Conservation (phyloP, 2,113 vertebrate species). For the Rhineura floridana region DNA sequence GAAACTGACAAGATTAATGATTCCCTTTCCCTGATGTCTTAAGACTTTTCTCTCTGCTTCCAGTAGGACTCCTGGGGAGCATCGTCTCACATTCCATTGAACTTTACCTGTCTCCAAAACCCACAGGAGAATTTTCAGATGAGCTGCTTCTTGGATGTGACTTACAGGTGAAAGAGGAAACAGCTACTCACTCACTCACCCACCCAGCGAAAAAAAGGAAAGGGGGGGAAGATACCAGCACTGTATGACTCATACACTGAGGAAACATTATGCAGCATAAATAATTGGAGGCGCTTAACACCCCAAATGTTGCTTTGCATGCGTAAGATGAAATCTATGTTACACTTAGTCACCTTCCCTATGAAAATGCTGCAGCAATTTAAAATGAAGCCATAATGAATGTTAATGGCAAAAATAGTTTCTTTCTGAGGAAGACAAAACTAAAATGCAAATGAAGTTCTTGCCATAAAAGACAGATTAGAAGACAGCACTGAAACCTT, state of each 20-base stretch:
- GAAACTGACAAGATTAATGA: constrained; percentile 45
- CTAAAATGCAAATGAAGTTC: no score
- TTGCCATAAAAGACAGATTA: neutral
- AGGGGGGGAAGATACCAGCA: neutral
- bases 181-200: no score
- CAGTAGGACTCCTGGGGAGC: neutral
- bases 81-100: accelerated
- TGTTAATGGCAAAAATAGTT: neutral
- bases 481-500: neutral
- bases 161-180: neutral
- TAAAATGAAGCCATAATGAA: neutral
- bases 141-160: constrained; percentile 10
- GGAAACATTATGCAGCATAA: constrained; percentile 21
- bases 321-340: constrained; percentile 50
- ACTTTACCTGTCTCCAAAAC: accelerated
- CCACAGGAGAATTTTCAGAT: constrained; percentile 16
- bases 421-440: neutral
- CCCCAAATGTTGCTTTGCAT: constrained; percentile 38
- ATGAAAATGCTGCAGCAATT: neutral
- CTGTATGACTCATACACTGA: accelerated
- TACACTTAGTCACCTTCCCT: constrained; percentile 20
- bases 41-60: constrained; percentile 1
- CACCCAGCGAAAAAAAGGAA: neutral
- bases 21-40: constrained; percentile 23
- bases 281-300: neutral